phyloP scores from a whole-genome alignment of 1,140 invertebrate genomes.

The Penaeus chinensis region DNA sequence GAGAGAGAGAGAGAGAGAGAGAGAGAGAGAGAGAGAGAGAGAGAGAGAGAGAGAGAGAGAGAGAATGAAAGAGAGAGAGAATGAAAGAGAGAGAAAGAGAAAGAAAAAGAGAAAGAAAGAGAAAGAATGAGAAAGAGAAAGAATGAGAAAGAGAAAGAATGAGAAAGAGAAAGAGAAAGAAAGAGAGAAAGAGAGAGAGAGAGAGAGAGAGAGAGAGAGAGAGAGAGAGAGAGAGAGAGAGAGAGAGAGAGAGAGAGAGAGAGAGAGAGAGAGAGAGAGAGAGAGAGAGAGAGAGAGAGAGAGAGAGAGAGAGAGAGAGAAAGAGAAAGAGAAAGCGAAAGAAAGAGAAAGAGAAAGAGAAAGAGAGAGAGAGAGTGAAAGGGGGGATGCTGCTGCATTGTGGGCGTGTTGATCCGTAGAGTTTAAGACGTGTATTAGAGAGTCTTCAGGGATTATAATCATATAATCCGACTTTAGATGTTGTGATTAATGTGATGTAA shows the following conservation, averaged over 20 bases:
- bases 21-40: conserved; percentile 11
- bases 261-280: neutral
- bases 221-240: neutral
- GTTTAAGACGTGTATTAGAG: too few relatives aligned
- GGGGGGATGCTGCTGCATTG: neutral
- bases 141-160: neutral
- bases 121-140: neutral
- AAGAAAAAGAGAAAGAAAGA: neutral
- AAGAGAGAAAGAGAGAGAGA: neutral
- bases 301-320: neutral
- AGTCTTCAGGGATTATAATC: too few relatives aligned
- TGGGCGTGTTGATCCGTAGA: too few relatives aligned
- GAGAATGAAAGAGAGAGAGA: neutral
- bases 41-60: neutral
- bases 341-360: neutral
- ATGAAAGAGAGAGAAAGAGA: neutral
- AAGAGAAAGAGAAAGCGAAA: neutral
- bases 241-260: neutral
- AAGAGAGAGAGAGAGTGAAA: neutral
- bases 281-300: neutral
- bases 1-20: neutral
- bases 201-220: too few relatives aligned
- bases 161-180: neutral
- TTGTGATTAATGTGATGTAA: too few relatives aligned
- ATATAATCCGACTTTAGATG: too few relatives aligned